Evolutionary conservation across 2,113 vertebrate genomes (phyloP).

Genomic region (Amblyornis subalaris): DNA sequence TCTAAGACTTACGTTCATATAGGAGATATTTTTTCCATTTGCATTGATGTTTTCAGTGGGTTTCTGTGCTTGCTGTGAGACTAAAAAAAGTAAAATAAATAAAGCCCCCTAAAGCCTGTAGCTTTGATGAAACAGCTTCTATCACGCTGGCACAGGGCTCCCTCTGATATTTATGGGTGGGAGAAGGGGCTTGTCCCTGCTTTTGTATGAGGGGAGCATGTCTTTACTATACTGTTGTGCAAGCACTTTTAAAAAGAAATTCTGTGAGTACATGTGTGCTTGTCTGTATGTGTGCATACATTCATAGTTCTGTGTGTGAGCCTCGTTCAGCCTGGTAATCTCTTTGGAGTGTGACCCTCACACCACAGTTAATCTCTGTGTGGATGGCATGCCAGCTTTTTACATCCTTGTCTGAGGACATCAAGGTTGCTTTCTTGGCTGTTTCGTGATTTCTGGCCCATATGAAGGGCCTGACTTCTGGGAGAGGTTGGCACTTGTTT

Average conservation of each 20-base stretch:
- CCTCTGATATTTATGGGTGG: neutral
- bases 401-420: neutral
- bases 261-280: rapidly evolving
- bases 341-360: neutral
- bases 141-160: neutral
- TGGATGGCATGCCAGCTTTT: neutral
- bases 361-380: rapidly evolving
- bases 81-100: neutral
- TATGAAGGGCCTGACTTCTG: neutral
- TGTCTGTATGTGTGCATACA: neutral
- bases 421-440: neutral
- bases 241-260: rapidly evolving
- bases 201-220: neutral
- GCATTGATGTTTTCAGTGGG: neutral
- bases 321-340: rapidly evolving
- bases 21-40: neutral
- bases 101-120: neutral
- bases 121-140: neutral
- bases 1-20: neutral
- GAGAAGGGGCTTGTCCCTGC: neutral
- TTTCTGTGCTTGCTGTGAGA: neutral
- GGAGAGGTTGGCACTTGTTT: rapidly evolving
- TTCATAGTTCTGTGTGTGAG: neutral
- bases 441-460: neutral
- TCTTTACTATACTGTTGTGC: neutral